A percentile compares a stretch with the other conserved stretches of the same genome.
Conservation (phyloP, 2,113 vertebrate genomes). For the Ctenodactylus gundi region DNA sequence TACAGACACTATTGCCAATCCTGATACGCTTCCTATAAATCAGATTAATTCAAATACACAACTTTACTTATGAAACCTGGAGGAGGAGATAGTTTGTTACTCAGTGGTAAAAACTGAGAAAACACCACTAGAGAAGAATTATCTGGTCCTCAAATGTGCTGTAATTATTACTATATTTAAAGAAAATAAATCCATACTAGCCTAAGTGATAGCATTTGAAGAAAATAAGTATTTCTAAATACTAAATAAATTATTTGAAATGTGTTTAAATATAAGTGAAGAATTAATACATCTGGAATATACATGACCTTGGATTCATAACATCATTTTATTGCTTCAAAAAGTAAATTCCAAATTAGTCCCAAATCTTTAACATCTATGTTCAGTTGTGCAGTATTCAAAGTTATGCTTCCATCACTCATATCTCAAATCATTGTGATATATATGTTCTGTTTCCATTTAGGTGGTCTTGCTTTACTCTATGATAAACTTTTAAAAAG, state of each 20-base stretch:
- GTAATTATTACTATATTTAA: neutral
- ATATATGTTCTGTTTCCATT: neutral
- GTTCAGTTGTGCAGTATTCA: neutral
- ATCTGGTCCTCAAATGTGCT: rapidly evolving
- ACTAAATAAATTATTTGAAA: neutral
- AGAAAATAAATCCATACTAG: neutral
- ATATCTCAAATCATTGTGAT: neutral
- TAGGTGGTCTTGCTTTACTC: neutral
- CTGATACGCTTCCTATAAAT: neutral
- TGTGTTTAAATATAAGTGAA: neutral
- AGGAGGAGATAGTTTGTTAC: neutral
- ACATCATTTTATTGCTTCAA: neutral
- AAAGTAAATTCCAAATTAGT: neutral
- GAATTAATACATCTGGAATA: neutral
- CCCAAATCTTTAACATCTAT: neutral
- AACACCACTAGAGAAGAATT: neutral
- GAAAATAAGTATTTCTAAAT: neutral
- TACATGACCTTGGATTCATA: neutral
- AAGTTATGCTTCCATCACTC: neutral
- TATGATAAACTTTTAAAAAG: neutral
- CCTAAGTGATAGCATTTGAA: neutral
- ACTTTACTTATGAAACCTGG: neutral
- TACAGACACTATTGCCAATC: neutral
- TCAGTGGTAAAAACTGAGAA: neutral
- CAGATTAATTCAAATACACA: neutral